Conservation (phyloP, 2,888 invertebrate genomes). For the Caenorhabditis imperialis region DNA sequence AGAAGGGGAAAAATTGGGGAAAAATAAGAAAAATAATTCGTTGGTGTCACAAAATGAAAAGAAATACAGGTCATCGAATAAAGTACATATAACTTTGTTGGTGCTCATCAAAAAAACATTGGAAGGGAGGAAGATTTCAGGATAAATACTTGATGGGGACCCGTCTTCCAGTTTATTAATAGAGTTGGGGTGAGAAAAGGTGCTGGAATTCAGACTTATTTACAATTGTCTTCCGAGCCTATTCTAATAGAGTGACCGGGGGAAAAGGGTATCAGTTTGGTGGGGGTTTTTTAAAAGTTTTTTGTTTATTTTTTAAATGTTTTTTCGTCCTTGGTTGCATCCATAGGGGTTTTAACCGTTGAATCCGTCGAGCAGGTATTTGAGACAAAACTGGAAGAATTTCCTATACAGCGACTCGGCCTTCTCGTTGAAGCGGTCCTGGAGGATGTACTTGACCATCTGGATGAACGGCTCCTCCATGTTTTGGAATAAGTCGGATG, state of each 20-base stretch:
- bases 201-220: not conserved
- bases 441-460: conserved; percentile 75
- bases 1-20: too few relatives aligned
- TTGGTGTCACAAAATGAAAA: too few relatives aligned
- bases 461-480: conserved; percentile 80
- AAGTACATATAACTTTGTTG: too few relatives aligned
- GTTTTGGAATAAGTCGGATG: conserved; percentile 75
- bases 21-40: too few relatives aligned
- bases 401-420: conserved; percentile 78
- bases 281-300: too few relatives aligned
- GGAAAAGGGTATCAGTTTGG: not conserved
- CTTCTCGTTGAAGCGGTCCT: conserved; percentile 79
- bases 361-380: conserved; percentile 76
- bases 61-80: too few relatives aligned
- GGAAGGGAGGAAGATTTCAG: too few relatives aligned
- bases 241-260: not conserved
- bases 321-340: too few relatives aligned
- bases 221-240: not conserved
- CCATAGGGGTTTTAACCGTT: conserved; percentile 69
- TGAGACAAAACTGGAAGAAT: conserved; percentile 78
- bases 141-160: too few relatives aligned
- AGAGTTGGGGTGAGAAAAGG: not conserved
- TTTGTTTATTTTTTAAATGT: too few relatives aligned
- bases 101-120: too few relatives aligned
- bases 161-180: conserved; percentile 39